Base-by-base conservation (phyloP, 2,113 vertebrate species). In the Calyptomena viridis region DNA sequence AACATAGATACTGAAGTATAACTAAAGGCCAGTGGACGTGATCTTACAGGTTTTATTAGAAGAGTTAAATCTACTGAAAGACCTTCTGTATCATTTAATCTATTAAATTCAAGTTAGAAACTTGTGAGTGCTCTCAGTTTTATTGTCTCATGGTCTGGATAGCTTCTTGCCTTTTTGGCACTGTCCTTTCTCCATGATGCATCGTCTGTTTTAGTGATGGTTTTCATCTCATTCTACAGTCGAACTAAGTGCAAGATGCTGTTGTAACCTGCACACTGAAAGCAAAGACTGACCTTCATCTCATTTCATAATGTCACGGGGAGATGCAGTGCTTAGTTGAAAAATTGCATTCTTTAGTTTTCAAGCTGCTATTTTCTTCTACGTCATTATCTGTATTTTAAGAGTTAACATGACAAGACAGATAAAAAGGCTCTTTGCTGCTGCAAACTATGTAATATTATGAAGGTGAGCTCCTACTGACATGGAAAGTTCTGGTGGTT, bases 331-430 rank as follows among this genome's bases (percentile, higher is more conserved):
- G 25, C 40, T 66, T 63, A 44, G 31, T 2, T 73, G 69, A 89
- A 94, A 93, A 80, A 82, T 0, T 25, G 18, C 1, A 2, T 50
- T 88, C 21, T 71, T 90, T 63, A 52, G 77, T 81, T 94, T 87
- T 55, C 42, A 91, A 69, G 50, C 8, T 82, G 40, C 11, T 87
- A 13, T n/a, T 62, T 89, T 80, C 58, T 49, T 33, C 67, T 80
- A 42, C 40, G 40, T 12, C 56, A 39, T 75, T 82, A 53, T 27
- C n/a, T 77, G 14, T 73, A 59, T 88, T 87, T 91, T 87, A 93
- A 69, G 62, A 87, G 75, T 85, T 91, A 95, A 89, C 22, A 89
- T 85, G 76, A 75, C 30, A 92, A 94, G 59, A 89, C 23, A 90
- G 71, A 73, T 59, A 69, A 80, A 91, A 82, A 95, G 16, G 62